Base-by-base conservation (phyloP, 2,888 invertebrate genomes). In the Macrosiphum euphorbiae region DNA sequence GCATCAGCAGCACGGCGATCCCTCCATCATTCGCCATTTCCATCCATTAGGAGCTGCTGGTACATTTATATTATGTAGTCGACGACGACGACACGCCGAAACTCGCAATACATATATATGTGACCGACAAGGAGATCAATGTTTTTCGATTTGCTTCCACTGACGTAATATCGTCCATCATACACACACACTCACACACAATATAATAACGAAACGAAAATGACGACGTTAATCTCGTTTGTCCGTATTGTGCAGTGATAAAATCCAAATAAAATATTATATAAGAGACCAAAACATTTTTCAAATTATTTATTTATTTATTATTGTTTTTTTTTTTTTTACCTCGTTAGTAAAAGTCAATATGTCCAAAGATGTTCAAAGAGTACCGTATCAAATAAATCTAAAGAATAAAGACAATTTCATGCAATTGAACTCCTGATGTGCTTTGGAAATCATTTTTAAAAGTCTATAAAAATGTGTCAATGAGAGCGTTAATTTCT, bases 111-210 rank as follows among this genome's bases (percentile, higher is more conserved):
- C 35, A 41, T 78, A 26, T 44, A 44, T 85, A 13, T 44, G 85
- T 11, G 28, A 78, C 78, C 78, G 20, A 35, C 78, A 78, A 78
- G 35, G 78, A 41, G 41, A 52, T 87, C 87, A 87, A 87, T 52
- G 87, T 52, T 87, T 87, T 87, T 87, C 87, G 87, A 87, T 87
- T 87, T 87, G n/a, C n/a, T 87, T 52, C n/a, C 35, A 5, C 35
- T 52, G 35, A 3, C 44, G 24, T 24, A 20, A 8, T 41, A n/a
- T 50, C 47, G n/a, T 87, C 16, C n/a, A 87, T 50, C 50, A n/a
- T 4, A 52, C 52, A 88, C 87, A 50, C 87, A 87, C 50, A 50
- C 50, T n/a, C 52, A 52, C 87, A 10, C 52, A 24, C 35, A 88
- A 78, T 78, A 78, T 78, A 35, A 78, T 78, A 78, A 78, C 78